phyloP scores from a whole-genome alignment of 2,113 vertebrate species.

The Psittacus erithacus region DNA sequence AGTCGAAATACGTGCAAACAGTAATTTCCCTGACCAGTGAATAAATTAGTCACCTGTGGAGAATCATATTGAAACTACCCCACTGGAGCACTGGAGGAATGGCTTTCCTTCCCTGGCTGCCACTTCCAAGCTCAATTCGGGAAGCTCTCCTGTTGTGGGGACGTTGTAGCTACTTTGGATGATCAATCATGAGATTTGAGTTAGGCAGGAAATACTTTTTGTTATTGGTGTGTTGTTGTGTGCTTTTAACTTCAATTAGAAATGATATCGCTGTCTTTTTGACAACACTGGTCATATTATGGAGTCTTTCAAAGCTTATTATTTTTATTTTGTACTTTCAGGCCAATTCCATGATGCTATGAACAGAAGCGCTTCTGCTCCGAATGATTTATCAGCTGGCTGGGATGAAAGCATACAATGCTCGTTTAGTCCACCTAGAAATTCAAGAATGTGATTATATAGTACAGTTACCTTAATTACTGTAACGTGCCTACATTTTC shows the following conservation, averaged over 20 bases:
- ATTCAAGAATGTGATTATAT: conserved; percentile 76
- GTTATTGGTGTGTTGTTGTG: not conserved
- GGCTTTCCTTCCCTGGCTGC: not conserved
- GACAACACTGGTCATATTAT: accelerated
- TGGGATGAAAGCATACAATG: conserved; percentile 63
- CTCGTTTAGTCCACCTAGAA: conserved; percentile 63
- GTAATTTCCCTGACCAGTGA: not conserved
- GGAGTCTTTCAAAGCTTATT: not conserved
- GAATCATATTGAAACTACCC: not conserved
- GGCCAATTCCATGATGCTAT: conserved; percentile 23
- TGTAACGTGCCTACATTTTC: conserved; percentile 90
- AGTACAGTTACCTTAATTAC: conserved; percentile 80
- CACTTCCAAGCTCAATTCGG: accelerated
- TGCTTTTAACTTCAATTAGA: not conserved
- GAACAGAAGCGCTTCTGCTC: conserved; percentile 56
- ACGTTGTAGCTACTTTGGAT: not conserved
- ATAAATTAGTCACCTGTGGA: not conserved
- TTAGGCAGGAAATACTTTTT: not conserved
- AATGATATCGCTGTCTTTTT: not conserved
- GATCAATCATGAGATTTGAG: not conserved
- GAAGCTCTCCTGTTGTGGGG: not conserved
- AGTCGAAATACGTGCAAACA: not conserved
- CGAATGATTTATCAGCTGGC: conserved; percentile 26
- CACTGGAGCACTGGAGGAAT: not conserved
- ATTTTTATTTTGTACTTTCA: conserved; percentile 19